phyloP scores from a whole-genome alignment of 2,888 invertebrate species.

The Drosophila quasianomalipes region DNA sequence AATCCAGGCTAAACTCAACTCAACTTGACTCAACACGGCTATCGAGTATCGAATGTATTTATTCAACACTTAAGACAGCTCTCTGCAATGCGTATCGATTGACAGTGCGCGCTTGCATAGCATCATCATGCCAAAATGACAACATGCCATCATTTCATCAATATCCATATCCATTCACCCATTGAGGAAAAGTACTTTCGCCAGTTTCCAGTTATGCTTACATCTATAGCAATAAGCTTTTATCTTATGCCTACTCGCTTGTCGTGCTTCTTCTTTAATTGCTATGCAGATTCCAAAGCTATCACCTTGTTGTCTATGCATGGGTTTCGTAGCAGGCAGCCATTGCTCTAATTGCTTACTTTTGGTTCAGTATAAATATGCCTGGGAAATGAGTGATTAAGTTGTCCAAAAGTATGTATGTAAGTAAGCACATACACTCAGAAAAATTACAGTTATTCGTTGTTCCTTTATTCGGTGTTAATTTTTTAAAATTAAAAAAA shows the following conservation, averaged over 20 bases:
- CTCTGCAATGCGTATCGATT: slow-evolving; percentile 6
- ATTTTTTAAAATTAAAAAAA: too few relatives aligned
- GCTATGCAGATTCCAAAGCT: slow-evolving; percentile 37
- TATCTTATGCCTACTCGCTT: slow-evolving; percentile 6
- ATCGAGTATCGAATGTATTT: slow-evolving; percentile 40
- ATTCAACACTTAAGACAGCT: slow-evolving; percentile 34
- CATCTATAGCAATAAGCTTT: slow-evolving; percentile 26
- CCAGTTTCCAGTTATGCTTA: slow-evolving; percentile 30
- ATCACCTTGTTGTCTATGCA: slow-evolving; percentile 4
- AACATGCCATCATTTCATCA: not conserved
- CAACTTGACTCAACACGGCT: not conserved
- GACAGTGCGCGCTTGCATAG: not conserved
- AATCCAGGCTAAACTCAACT: slow-evolving; percentile 7
- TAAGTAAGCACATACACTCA: not conserved
- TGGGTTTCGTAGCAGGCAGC: slow-evolving; percentile 6
- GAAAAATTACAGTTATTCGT: not conserved
- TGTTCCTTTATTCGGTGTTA: too few relatives aligned
- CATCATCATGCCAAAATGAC: not conserved
- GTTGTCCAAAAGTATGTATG: not conserved
- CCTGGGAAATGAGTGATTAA: not conserved
- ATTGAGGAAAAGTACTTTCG: slow-evolving; percentile 12
- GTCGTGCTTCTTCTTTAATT: slow-evolving; percentile 13
- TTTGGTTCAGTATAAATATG: not conserved
- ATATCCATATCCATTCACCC: not conserved
- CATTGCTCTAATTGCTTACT: not conserved